phyloP scores from a whole-genome alignment of 2,113 vertebrate species.

The Chaetura pelagica region DNA sequence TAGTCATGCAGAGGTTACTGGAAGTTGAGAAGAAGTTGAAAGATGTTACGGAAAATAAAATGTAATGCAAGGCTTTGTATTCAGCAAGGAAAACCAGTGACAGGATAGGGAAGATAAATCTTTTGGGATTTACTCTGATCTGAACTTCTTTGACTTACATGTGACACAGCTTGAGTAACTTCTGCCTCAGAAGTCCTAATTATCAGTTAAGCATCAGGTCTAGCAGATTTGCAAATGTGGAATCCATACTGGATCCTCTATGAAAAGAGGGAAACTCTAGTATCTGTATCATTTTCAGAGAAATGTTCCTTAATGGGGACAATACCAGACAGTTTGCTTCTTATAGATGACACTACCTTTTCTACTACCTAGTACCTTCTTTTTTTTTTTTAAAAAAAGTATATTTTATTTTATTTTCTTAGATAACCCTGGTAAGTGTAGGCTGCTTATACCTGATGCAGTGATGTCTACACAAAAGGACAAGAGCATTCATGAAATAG shows the following conservation, averaged over 20 bases:
- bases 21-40: not conserved
- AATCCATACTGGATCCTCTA: not conserved
- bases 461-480: not conserved
- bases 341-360: not conserved
- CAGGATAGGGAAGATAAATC: not conserved
- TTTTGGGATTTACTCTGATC: not conserved
- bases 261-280: not conserved
- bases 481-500: not conserved
- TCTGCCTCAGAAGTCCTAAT: not conserved
- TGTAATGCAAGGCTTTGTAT: not conserved
- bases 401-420: not conserved
- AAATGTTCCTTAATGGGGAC: not conserved
- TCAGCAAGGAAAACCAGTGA: not conserved
- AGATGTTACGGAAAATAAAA: not conserved
- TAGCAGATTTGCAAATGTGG: not conserved
- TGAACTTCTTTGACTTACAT: not conserved
- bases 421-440: not conserved
- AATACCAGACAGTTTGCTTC: not conserved
- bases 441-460: not conserved
- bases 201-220: not conserved
- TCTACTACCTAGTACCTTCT: not conserved
- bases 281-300: not conserved
- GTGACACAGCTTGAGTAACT: not conserved
- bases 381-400: not conserved
- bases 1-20: not conserved